Evolutionary conservation across 2,888 invertebrate genomes (phyloP).

Genomic region (Blastobasis adustella): DNA sequence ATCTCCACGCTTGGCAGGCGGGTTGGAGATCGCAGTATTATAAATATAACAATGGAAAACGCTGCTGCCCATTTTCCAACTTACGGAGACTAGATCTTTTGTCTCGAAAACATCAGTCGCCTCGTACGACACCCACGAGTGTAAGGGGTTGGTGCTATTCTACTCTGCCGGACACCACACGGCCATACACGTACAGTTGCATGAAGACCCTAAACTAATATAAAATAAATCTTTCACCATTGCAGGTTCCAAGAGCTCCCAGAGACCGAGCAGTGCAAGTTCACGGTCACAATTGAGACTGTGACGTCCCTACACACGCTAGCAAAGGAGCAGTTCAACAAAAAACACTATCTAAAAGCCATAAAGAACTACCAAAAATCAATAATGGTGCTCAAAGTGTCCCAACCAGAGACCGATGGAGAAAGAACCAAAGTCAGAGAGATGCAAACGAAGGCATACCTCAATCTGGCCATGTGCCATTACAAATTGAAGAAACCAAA

Average conservation of each 20-base stretch:
- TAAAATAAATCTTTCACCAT: background rate
- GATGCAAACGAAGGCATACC: constrained; percentile 38
- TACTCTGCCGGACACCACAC: too few relatives aligned
- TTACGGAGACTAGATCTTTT: too few relatives aligned
- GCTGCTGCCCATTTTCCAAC: too few relatives aligned
- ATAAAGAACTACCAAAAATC: constrained; percentile 52
- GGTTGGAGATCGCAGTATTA: too few relatives aligned
- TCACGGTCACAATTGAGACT: constrained; percentile 39
- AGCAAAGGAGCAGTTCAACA: constrained; percentile 41
- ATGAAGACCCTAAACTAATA: too few relatives aligned
- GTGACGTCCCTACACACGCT: constrained; percentile 41
- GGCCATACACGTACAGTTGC: too few relatives aligned
- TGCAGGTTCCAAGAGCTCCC: constrained; percentile 57
- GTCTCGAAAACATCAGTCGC: too few relatives aligned
- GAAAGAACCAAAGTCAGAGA: constrained; percentile 38
- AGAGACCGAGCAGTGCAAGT: constrained; percentile 46
- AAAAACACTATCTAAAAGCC: constrained; percentile 35
- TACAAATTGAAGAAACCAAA: constrained; percentile 50
- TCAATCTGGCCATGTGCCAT: constrained; percentile 57
- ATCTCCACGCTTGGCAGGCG: too few relatives aligned
- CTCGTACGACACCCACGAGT: too few relatives aligned
- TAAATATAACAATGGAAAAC: too few relatives aligned
- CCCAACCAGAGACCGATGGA: constrained; percentile 27
- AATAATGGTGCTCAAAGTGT: constrained; percentile 36
- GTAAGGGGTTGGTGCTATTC: too few relatives aligned